A percentile compares a stretch with the other conserved stretches of the same genome.
phyloP scores from a whole-genome alignment of 2,113 vertebrate species.

The Nerophis lumbriciformis region DNA sequence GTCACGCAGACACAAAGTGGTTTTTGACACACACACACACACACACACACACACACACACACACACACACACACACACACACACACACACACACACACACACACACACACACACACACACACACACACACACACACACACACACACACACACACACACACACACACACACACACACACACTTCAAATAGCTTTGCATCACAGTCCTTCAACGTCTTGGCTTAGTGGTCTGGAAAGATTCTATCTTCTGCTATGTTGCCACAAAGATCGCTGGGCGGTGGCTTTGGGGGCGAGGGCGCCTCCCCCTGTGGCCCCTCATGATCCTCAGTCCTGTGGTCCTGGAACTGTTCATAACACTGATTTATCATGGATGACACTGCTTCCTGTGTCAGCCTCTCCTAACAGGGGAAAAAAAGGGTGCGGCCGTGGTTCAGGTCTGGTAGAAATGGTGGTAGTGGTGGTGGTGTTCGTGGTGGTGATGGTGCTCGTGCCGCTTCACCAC shows the following conservation, averaged over 20 bases:
- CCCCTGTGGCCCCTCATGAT: slow-evolving; percentile 11
- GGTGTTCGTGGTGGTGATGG: slow-evolving; percentile 96
- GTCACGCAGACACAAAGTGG: slow-evolving; percentile 64
- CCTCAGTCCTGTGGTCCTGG: slow-evolving; percentile 26
- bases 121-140: slow-evolving; percentile 47
- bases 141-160: slow-evolving; percentile 1
- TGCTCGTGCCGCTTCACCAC: slow-evolving; percentile 96
- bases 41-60: slow-evolving; percentile 2
- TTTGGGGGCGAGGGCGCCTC: slow-evolving; percentile 35
- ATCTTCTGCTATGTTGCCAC: slow-evolving; percentile 26
- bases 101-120: slow-evolving; percentile 3
- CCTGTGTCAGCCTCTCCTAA: slow-evolving; percentile 17
- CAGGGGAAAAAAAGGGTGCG: neutral
- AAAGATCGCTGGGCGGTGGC: slow-evolving; percentile 49
- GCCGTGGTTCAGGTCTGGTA: slow-evolving; percentile 86
- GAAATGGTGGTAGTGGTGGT: slow-evolving; percentile 98
- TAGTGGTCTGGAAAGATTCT: slow-evolving; percentile 41
- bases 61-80: slow-evolving; percentile 10
- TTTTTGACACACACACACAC: slow-evolving; percentile 58
- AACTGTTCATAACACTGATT: slow-evolving; percentile 45
- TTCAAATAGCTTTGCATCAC: slow-evolving; percentile 57
- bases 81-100: slow-evolving; percentile 32
- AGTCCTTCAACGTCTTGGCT: slow-evolving; percentile 33
- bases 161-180: slow-evolving; percentile 32
- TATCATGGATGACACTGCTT: slow-evolving; percentile 14